A percentile compares a stretch with the other conserved stretches of the same genome.
These are phyloP conservation scores for Physella acuta DNA, from an alignment of 1,140 invertebrate species.

Conservation along the genomic window DNA sequence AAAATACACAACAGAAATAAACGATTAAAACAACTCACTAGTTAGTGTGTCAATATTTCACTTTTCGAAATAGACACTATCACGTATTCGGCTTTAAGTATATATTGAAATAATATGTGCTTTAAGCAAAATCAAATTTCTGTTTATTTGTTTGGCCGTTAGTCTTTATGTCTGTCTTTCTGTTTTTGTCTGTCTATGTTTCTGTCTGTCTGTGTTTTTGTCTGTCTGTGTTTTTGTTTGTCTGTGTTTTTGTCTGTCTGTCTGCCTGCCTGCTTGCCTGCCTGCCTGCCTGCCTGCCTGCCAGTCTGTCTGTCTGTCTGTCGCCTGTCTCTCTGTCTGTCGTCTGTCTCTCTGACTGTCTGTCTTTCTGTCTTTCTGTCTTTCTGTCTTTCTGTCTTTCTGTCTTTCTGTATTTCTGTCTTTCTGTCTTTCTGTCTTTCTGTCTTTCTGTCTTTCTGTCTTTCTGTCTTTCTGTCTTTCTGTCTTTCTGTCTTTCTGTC, in stretches of 20 bases:
- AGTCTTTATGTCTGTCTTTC: constrained; percentile 10
- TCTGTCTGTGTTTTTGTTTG: constrained; percentile 4
- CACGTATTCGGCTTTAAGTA: no score
- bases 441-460: constrained; percentile 11
- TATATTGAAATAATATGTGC: no score
- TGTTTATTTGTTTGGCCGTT: constrained; percentile 5
- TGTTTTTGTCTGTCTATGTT: constrained; percentile 9
- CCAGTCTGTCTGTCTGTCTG: no score
- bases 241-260: constrained; percentile 8
- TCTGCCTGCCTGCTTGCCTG: no score
- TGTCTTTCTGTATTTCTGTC: not conserved
- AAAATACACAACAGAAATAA: no score
- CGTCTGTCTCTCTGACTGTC: no score
- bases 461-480: constrained; percentile 2
- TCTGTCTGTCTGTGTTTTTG: constrained; percentile 12
- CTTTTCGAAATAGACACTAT: no score
- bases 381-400: constrained; percentile 4
- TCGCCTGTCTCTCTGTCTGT: no score
- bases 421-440: not conserved
- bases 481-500: constrained; percentile 13
- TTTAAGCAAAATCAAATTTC: no score
- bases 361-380: constrained; percentile 13
- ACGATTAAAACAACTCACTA: no score
- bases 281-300: no score
- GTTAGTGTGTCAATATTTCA: no score